Base-by-base conservation (phyloP, 2,797 vertebrate genomes). In the Smutsia temminckii region DNA sequence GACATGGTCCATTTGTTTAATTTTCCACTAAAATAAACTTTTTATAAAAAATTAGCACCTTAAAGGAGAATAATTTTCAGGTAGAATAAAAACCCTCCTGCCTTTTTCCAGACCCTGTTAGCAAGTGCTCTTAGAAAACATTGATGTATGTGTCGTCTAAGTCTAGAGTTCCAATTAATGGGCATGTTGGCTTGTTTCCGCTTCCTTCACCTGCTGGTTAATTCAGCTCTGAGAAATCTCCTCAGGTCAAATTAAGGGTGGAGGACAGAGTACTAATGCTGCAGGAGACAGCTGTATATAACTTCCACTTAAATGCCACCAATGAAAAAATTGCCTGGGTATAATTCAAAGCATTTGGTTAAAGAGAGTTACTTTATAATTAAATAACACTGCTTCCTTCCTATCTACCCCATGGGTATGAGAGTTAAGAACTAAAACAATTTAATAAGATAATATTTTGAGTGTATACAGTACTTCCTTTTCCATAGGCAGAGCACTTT, bases 361-460 rank as follows among this genome's bases (percentile, higher is more conserved):
- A 95, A 95, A 94, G 85, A 94, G 92, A 97, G 97, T 95, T 95
- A 96, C 92, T 97, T 95, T 90, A 75, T 97, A 98, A 98, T 97
- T 96, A 95, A 97, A 97, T 98, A 97, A 93, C 68, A 79, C 57
- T 66, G 72, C 68, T 97, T 97, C 79, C 95, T 97, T 97, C 95
- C 94, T 92, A 89, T 96, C 93, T 95, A 93, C 91, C 87, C 92
- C 95, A 86, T 97, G 93, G 80, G 93, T 88, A 81, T 85, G 84
- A 91, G 96, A 95, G 79, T 95, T 97, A 96, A 96, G 95, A 95
- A 95, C 84, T 95, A 96, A 97, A 96, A 92, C 94, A 96, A 77
- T 96, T 95, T 97, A 97, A 96, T 97, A 95, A 95, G 95, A 87
- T 97, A 95, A 97, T 97, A 97, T 96, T 97, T 97, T 96, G 97